These are phyloP conservation scores for Lasiommata megera DNA, from an alignment of 2,888 invertebrate genomes.

Conservation along the genomic window DNA sequence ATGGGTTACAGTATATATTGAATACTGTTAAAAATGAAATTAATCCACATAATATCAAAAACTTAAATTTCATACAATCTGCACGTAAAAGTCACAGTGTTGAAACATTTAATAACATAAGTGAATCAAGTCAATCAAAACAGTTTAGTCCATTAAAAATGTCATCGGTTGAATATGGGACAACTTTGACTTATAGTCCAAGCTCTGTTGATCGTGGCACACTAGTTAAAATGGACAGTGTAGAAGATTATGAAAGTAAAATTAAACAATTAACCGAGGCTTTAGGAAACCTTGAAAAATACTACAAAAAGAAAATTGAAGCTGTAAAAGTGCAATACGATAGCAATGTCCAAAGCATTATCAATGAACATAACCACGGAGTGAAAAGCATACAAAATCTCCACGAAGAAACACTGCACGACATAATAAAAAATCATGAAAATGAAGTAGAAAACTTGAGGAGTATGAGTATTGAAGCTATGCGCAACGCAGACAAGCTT, in stretches of 20 bases:
- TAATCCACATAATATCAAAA: conserved; percentile 38
- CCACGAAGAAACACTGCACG: conserved; percentile 75
- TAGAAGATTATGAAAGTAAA: conserved; percentile 54
- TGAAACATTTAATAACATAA: conserved; percentile 35
- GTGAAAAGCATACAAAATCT: conserved; percentile 77
- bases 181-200: conserved; percentile 9
- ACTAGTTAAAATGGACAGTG: conserved; percentile 48
- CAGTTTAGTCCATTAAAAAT: conserved; percentile 18
- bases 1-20: conserved; percentile 55
- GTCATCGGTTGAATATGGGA: conserved; percentile 14
- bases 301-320: conserved; percentile 65
- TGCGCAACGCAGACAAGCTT: conserved; percentile 63
- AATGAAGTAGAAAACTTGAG: conserved; percentile 75
- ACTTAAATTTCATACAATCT: conserved; percentile 30
- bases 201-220: conserved; percentile 36
- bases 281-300: conserved; percentile 57
- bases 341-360: conserved; percentile 72
- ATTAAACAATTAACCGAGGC: conserved; percentile 52
- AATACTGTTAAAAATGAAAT: conserved; percentile 45
- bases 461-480: conserved; percentile 69
- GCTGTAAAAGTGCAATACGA: conserved; percentile 79
- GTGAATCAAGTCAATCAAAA: conserved; percentile 9
- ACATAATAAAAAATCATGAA: conserved; percentile 72
- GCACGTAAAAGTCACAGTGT: conserved; percentile 47
- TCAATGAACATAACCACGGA: conserved; percentile 78